Evolutionary conservation across 2,113 vertebrate species (phyloP), one percentile per base, ranked within the genome.

Genomic region (Phrynosoma blainvillii): DNA sequence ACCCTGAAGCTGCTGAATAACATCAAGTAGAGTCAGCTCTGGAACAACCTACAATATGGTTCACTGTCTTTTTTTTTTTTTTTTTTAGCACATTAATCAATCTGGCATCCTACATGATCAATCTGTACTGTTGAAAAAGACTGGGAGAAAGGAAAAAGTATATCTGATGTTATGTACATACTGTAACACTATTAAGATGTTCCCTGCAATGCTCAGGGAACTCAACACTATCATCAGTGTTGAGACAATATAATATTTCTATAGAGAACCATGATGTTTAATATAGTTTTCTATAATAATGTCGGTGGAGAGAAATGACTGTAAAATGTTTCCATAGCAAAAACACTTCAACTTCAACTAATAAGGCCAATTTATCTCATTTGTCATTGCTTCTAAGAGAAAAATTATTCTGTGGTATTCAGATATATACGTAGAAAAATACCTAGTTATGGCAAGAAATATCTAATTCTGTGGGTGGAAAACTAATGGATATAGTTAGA

Each of bases 21-120:
- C 7, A 30, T 80, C 71, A 62, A 36, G 10, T 40, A 87, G 16
- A 66, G 12, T 30, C 47, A 52, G 6, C 5, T 40, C 16, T 91
- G 11, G 73, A 76, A 85, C 14, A 66, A 77, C 30, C 79, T 62
- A 88, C 27, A 89, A 47, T n/a, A 84, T n/a, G 21, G n/a, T 83
- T 85, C 65, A 73, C 18, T 7, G 25, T 74, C 76, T 30, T 30
- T 10, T 47, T 7, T 47, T 47, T 47, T 7, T 47, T 47, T 27
- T 30, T 70, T 30, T 71, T 9, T 30, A 54, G 25, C 87, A 27
- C 1, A 52, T 14, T 73, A 40, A 1, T 8, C 30, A 80, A 27
- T 79, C 87, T 54, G 82, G 27, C 20, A 5, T 36, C 80, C n/a
- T 52, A 47, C 14, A 25, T 52, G 6, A 0, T 84, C 80, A 65